Conservation (phyloP, 64 coral and sea anemone species). For the Trachythela sp. region DNA sequence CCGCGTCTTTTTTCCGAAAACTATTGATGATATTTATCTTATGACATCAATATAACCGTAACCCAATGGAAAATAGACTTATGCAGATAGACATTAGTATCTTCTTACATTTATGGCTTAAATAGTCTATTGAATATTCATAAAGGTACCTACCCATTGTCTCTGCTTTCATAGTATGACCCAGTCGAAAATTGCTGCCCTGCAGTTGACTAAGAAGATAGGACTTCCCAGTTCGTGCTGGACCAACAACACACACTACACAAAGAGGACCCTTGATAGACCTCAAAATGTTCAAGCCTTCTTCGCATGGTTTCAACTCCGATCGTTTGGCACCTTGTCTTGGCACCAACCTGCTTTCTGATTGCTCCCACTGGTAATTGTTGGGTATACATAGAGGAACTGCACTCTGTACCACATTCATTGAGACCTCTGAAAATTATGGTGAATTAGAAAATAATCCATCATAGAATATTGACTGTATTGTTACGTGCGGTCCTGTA, state of each 20-base stretch:
- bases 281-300: background rate
- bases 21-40: no score
- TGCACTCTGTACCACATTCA: background rate
- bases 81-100: no score
- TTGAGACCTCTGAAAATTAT: no score
- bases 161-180: slow-evolving; percentile 18
- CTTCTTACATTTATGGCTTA: no score
- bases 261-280: background rate
- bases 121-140: no score
- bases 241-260: slow-evolving; percentile 1
- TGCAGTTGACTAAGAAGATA: slow-evolving; percentile 9
- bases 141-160: background rate
- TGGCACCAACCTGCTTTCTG: background rate
- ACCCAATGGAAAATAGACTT: no score
- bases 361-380: background rate
- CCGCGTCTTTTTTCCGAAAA: no score
- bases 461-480: no score
- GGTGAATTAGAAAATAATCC: no score
- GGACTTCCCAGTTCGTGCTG: slow-evolving; percentile 5
- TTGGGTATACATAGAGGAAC: slow-evolving; percentile 3
- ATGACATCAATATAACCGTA: no score
- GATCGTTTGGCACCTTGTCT: background rate
- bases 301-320: background rate
- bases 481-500: no score
- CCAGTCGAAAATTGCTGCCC: background rate